phyloP scores from a whole-genome alignment of 1,140 invertebrate species.

The Diprion similis region DNA sequence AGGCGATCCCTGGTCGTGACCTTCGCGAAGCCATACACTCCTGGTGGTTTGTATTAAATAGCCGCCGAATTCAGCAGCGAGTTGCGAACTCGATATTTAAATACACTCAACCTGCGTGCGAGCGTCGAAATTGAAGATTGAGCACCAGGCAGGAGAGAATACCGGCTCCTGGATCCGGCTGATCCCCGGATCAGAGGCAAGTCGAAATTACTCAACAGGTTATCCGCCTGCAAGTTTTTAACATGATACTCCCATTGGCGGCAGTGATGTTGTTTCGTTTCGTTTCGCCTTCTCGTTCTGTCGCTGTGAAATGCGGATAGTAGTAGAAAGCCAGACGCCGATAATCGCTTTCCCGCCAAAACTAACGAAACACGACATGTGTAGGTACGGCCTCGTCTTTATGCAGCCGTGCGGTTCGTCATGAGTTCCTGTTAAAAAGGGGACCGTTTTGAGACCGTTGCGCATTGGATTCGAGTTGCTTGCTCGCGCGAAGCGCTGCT shows the following conservation, averaged over 20 bases:
- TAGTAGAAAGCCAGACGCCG: too few relatives aligned
- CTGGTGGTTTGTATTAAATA: constrained; percentile 49
- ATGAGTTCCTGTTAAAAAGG: constrained; percentile 1
- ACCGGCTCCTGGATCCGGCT: constrained; percentile 26
- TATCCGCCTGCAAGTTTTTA: constrained; percentile 35
- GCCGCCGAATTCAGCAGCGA: constrained; percentile 43
- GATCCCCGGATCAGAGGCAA: constrained; percentile 35
- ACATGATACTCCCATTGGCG: constrained; percentile 2
- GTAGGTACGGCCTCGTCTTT: too few relatives aligned
- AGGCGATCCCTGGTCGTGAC: background rate
- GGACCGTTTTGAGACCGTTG: constrained; percentile 37
- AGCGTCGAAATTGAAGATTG: constrained; percentile 26
- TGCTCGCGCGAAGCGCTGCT: constrained; percentile 22
- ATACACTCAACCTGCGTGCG: constrained; percentile 43
- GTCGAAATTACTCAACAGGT: constrained; percentile 57
- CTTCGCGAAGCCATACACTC: constrained; percentile 3
- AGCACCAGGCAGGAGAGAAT: background rate
- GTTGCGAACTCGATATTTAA: constrained; percentile 40
- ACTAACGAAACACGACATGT: too few relatives aligned
- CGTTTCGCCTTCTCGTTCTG: background rate
- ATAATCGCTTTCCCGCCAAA: too few relatives aligned
- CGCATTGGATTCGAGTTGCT: constrained; percentile 32
- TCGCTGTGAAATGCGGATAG: background rate
- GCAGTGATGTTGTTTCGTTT: background rate
- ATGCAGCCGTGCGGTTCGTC: background rate